phyloP scores from a whole-genome alignment of 2,888 invertebrate genomes.

The Dasysyrphus albostriatus region DNA sequence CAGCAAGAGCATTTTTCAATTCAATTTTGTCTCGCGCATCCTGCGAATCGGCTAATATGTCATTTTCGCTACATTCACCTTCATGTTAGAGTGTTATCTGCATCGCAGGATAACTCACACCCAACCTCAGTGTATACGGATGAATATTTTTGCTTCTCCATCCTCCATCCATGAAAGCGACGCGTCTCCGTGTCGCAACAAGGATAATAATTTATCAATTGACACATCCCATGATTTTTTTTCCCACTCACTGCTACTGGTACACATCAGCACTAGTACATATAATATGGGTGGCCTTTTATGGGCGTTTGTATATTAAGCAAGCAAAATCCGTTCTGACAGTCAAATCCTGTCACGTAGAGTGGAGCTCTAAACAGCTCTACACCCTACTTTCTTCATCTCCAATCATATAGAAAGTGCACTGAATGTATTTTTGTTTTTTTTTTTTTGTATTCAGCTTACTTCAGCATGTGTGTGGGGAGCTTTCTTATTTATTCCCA shows the following conservation, averaged over 20 bases:
- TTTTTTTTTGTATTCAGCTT: constrained; percentile 22
- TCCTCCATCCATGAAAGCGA: background rate
- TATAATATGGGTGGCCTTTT: constrained; percentile 64
- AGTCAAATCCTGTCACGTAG: constrained; percentile 74
- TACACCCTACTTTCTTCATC: background rate
- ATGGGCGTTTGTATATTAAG: constrained; percentile 65
- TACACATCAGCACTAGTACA: background rate
- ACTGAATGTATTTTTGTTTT: constrained; percentile 17
- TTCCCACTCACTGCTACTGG: background rate
- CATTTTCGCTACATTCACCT: constrained; percentile 63
- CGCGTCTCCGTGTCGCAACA: constrained; percentile 55
- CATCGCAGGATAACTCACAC: constrained; percentile 61
- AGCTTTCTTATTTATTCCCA: constrained; percentile 56
- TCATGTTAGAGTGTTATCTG: constrained; percentile 61
- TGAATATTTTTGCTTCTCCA: constrained; percentile 42
- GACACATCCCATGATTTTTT: constrained; percentile 67
- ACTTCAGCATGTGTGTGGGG: background rate
- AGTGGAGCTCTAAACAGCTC: constrained; percentile 38
- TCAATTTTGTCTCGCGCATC: constrained; percentile 66
- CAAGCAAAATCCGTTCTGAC: constrained; percentile 71
- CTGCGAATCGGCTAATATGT: constrained; percentile 67
- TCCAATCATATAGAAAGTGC: constrained; percentile 30
- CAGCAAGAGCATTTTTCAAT: constrained; percentile 47
- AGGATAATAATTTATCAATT: constrained; percentile 76
- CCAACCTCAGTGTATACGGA: constrained; percentile 35